phyloP scores from a whole-genome alignment of 2,113 vertebrate genomes.

The Grammomys surdaster region DNA sequence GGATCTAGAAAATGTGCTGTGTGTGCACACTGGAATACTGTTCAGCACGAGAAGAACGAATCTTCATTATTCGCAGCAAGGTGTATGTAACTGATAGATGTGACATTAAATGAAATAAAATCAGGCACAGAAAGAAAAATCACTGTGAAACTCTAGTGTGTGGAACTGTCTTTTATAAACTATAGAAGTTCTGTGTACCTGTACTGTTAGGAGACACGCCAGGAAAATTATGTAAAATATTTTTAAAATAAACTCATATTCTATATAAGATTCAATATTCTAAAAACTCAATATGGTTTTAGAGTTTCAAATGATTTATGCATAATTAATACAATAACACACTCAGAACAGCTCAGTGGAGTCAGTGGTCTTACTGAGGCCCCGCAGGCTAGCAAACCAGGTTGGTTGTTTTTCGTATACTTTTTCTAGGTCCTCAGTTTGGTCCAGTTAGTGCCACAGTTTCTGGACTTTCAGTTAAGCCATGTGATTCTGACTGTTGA shows the following conservation, averaged over 20 bases:
- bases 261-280: not conserved
- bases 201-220: not conserved
- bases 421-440: constrained; percentile 1
- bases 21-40: not conserved
- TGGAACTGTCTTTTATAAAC: not conserved
- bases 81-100: not conserved
- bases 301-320: constrained; percentile 4
- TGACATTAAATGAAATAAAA: not conserved
- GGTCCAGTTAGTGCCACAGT: constrained; percentile 3
- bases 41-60: not conserved
- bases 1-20: not conserved
- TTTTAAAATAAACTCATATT: not conserved
- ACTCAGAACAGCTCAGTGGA: not conserved
- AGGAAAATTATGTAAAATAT: not conserved
- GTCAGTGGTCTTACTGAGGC: not conserved
- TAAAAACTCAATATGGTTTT: not conserved
- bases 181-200: not conserved
- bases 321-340: not conserved
- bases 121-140: not conserved
- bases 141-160: not conserved
- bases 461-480: constrained; percentile 47
- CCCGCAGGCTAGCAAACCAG: not conserved
- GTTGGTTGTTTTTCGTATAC: not conserved
- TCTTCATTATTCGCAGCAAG: not conserved
- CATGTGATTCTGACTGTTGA: constrained; percentile 39